Base-by-base conservation (phyloP, 2,888 invertebrate species). In the Hyles lineata region DNA sequence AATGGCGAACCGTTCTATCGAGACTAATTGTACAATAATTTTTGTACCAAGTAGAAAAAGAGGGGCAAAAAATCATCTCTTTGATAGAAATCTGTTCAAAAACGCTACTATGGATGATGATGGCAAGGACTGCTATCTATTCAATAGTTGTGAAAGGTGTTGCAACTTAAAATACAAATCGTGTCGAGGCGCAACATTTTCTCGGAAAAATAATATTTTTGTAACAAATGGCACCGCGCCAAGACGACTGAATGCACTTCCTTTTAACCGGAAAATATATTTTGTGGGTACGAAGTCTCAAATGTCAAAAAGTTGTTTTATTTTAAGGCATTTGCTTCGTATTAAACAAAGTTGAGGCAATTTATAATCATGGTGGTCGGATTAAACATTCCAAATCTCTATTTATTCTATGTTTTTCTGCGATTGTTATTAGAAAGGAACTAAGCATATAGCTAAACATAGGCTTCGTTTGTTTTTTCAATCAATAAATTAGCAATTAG, bases 261-360 rank as follows among this genome's bases (percentile, higher is more conserved):
- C 74, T 75, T 71, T 71, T 50, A 35, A 62, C 90, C 94, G 93
- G 32, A 74, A 71, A 72, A 71, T 58, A 67, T 43, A 67, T 63
- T 35, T 58, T 72, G 11, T n/a, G 9, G 19, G 32, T 35, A 8
- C 32, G 8, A 6, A 43, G 21, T 21, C 35, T 35, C 11, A 67
- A 23, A 50, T 43, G 67, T 43, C 43, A 50, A 35, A 23, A 15
- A 15, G 11, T 35, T 5, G 15, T 21, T 11, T 21, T 32, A 32
- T 62, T 21, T 25, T n/a, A 19, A 4, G n/a, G n/a, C n/a, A 55
- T 55, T 55, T n/a, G 55, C 6, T n/a, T n/a, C 19, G 15, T 52
- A 11, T 52, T 19, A 17, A 17, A 52, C 9, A 17, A 52, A 52
- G 19, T 52, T 35, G 0, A 35, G 8, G 8, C 9, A 7, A 7